These are phyloP conservation scores for Thaumatotibia leucotreta DNA, from an alignment of 1,140 invertebrate genomes.

Conservation along the genomic window DNA sequence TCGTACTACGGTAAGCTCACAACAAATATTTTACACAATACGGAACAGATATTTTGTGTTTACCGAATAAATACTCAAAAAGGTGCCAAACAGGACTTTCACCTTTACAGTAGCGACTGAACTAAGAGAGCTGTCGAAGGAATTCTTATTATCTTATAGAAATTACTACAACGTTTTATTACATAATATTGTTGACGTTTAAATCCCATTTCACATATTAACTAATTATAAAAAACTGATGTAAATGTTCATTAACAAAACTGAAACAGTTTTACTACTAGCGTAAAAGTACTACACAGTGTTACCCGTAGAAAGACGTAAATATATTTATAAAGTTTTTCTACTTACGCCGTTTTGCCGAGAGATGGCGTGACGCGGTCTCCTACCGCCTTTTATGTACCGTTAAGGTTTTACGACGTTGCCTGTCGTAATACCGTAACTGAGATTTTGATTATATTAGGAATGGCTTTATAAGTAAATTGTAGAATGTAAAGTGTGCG, in stretches of 20 bases:
- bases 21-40: too few relatives aligned
- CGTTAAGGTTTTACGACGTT: slow-evolving; percentile 47
- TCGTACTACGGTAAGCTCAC: too few relatives aligned
- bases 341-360: neutral
- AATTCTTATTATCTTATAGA: neutral
- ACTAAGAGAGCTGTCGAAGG: too few relatives aligned
- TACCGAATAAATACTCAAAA: too few relatives aligned
- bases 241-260: neutral
- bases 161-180: neutral
- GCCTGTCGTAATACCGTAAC: slow-evolving; percentile 7
- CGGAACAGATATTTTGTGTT: too few relatives aligned
- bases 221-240: neutral
- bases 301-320: neutral
- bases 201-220: neutral
- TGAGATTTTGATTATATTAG: neutral
- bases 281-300: neutral
- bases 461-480: neutral
- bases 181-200: neutral
- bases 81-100: too few relatives aligned
- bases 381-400: slow-evolving; percentile 54
- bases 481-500: neutral
- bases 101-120: too few relatives aligned
- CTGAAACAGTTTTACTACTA: neutral
- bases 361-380: slow-evolving; percentile 40
- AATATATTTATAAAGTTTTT: neutral